Evolutionary conservation across 2,113 vertebrate species (phyloP), one percentile per base, ranked within the genome.

Genomic region (Aythya baeri): DNA sequence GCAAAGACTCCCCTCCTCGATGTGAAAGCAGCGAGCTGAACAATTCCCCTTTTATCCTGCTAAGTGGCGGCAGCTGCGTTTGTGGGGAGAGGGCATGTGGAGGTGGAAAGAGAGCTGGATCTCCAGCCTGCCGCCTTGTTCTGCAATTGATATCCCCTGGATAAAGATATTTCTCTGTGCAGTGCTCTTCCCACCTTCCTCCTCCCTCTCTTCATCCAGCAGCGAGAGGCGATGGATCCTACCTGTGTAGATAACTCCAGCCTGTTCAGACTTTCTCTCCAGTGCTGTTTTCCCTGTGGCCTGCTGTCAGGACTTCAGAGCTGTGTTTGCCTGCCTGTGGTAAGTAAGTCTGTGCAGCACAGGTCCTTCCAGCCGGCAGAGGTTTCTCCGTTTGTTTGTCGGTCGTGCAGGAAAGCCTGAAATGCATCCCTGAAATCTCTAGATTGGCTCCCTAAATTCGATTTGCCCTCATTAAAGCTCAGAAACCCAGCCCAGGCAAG

Each of bases 31-130:
- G 91, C 78, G 65, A 94, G 84, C 95, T 79, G 86, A 96, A 95
- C 89, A 93, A 95, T 96, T 93, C 0, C 7, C 66, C 89, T 96
- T 96, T 97, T 95, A 87, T 92, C 85, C 57, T 84, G 59, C 86
- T 87, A 95, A 93, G 81, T 95, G 83, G 83, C 11, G 0, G 83
- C 96, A 95, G 93, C 85, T 94, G 93, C 91, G 57, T 92, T 94
- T 94, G 84, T 94, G 88, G 88, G 86, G 91, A 96, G 91, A 94
- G 92, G 93, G 89, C 84, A 94, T 93, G 95, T 83, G 91, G 93
- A 96, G 94, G 94, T 95, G 89, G 93, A 95, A 92, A 91, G 88
- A 89, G 83, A 91, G 75, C 74, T 85, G 89, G 63, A 79, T 96
- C 93, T 93, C 58, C 86, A 93, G 82, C 89, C 70, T 91, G 78